Evolutionary conservation across 2,888 invertebrate species (phyloP).

Genomic region (Luperina nickerlii): DNA sequence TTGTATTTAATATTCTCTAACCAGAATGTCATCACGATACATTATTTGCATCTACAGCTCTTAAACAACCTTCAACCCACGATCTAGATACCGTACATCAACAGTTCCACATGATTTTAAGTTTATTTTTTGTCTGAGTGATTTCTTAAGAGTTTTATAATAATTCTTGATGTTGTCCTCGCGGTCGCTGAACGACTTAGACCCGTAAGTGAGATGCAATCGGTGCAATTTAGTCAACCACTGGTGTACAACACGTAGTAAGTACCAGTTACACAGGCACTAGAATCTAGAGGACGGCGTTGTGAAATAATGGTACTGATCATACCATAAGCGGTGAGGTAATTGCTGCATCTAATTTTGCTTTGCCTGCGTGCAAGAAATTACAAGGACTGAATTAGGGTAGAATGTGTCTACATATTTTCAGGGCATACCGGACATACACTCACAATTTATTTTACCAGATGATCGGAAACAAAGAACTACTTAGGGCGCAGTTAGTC

Average conservation of each 20-base stretch:
- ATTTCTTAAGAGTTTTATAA: conserved; percentile 63
- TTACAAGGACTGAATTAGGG: conserved; percentile 9
- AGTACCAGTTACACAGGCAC: conserved; percentile 55
- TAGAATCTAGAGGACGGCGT: conserved; percentile 46
- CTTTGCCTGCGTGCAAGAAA: background rate
- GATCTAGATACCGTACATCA: conserved; percentile 45
- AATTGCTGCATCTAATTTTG: conserved; percentile 29
- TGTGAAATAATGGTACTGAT: conserved; percentile 61
- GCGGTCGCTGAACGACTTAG: conserved; percentile 66
- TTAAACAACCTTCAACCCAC: conserved; percentile 50
- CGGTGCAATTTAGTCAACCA: conserved; percentile 57
- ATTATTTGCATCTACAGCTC: conserved; percentile 40
- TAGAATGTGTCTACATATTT: conserved; percentile 7
- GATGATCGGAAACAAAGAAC: background rate
- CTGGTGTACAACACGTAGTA: conserved; percentile 49
- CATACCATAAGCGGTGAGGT: conserved; percentile 40
- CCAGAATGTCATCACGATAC: conserved; percentile 55
- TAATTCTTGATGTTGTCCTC: conserved; percentile 46
- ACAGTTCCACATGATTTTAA: conserved; percentile 27
- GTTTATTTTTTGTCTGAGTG: conserved; percentile 43
- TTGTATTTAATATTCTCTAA: conserved; percentile 39
- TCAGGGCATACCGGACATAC: background rate
- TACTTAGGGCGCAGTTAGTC: background rate
- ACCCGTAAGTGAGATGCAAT: conserved; percentile 61
- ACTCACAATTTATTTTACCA: background rate